Conservation (phyloP, 2,113 vertebrate genomes). For the Plectropomus leopardus region DNA sequence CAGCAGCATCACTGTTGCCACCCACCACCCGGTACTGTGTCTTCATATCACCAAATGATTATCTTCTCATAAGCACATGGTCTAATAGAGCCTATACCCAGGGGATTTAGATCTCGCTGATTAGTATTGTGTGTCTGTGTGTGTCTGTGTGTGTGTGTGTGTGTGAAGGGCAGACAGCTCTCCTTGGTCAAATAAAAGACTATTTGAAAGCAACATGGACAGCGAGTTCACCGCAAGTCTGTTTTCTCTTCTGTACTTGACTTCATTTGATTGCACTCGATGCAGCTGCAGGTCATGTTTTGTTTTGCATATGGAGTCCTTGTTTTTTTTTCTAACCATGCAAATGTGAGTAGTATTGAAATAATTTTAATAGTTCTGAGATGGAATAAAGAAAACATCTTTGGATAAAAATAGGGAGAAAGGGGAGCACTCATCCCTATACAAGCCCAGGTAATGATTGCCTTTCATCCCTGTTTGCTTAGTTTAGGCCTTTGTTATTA, state of each 20-base stretch:
- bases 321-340: background rate
- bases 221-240: background rate
- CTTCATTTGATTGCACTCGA: constrained; percentile 13
- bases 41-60: constrained; percentile 73
- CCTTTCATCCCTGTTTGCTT: constrained; percentile 56
- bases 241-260: constrained; percentile 18
- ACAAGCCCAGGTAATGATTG: constrained; percentile 32
- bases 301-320: background rate
- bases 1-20: constrained; percentile 41
- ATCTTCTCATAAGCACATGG: constrained; percentile 62
- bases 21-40: constrained; percentile 39
- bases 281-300: background rate
- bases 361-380: background rate
- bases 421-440: constrained; percentile 18
- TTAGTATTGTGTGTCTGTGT: constrained; percentile 40
- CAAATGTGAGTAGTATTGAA: background rate
- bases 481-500: constrained; percentile 59
- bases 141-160: constrained; percentile 21
- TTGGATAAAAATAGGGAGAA: background rate
- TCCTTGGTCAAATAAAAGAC: constrained; percentile 46
- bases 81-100: constrained; percentile 62
- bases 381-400: constrained; percentile 7
- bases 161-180: constrained; percentile 40
- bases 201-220: constrained; percentile 23
- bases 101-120: constrained; percentile 64